Percentiles rank a stretch among this genome's conserved stretches.
These are phyloP conservation scores for Ferdinandea cuprea DNA, from an alignment of 2,888 invertebrate genomes.

Conservation along the genomic window DNA sequence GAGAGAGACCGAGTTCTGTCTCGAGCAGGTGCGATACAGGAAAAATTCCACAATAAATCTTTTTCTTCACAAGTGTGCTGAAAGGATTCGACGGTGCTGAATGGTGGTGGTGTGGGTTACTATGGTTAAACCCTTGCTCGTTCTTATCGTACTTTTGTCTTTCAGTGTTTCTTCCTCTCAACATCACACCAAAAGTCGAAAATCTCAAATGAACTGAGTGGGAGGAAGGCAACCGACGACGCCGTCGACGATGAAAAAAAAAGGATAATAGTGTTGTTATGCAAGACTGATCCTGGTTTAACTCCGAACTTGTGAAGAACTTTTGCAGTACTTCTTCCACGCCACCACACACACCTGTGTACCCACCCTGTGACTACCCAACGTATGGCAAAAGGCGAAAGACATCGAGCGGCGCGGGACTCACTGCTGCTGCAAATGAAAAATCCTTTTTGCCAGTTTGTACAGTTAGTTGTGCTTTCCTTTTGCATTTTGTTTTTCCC, in stretches of 20 bases:
- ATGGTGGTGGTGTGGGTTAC: slow-evolving; percentile 14
- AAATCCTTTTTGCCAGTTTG: slow-evolving; percentile 52
- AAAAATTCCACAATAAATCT: slow-evolving; percentile 73
- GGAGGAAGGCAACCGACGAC: slow-evolving; percentile 45
- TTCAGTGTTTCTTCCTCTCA: slow-evolving; percentile 29
- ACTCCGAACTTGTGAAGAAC: slow-evolving; percentile 72
- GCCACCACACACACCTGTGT: slow-evolving; percentile 41
- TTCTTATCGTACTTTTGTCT: slow-evolving; percentile 61
- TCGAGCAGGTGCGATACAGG: slow-evolving; percentile 73
- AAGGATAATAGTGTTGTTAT: slow-evolving; percentile 74
- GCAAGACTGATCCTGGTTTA: slow-evolving; percentile 75
- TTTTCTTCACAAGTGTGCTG: slow-evolving; percentile 67
- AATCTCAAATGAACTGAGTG: slow-evolving; percentile 65
- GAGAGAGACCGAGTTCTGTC: too few species aligned
- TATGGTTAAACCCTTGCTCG: slow-evolving; percentile 6
- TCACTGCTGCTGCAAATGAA: slow-evolving; percentile 58
- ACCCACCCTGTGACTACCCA: neutral
- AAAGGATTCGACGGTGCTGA: slow-evolving; percentile 62
- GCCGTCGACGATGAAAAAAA: slow-evolving; percentile 7
- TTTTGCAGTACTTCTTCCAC: slow-evolving; percentile 45
- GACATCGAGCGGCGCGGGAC: neutral
- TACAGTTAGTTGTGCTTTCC: slow-evolving; percentile 66
- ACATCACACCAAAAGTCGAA: slow-evolving; percentile 71
- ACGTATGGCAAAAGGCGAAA: slow-evolving; percentile 7
- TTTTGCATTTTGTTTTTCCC: slow-evolving; percentile 64